A percentile compares a stretch with the other conserved stretches of the same genome.
phyloP scores from a whole-genome alignment of 2,888 invertebrate species.

The Cataglyphis rosenhaueri region DNA sequence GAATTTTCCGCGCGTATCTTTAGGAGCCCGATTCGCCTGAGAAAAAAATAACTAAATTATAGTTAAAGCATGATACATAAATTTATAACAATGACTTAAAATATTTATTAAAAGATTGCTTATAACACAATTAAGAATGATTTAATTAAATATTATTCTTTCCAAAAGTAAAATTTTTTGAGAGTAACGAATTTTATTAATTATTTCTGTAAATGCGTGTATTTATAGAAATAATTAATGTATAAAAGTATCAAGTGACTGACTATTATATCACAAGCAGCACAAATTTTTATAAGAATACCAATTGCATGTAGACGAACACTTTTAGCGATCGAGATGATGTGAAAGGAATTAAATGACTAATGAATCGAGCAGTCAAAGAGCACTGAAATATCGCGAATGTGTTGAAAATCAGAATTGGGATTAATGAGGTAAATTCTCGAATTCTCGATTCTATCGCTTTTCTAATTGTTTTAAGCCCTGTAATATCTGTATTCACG shows the following conservation, averaged over 20 bases:
- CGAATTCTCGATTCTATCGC: constrained; percentile 16
- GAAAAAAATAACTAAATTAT: constrained; percentile 16
- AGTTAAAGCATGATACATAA: background rate
- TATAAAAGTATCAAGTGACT: background rate
- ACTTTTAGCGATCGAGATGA: background rate
- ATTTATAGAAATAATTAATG: background rate
- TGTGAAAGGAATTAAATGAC: background rate
- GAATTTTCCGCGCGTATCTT: background rate
- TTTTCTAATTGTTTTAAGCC: constrained; percentile 43
- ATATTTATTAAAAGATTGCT: background rate
- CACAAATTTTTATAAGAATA: background rate
- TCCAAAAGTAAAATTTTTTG: background rate
- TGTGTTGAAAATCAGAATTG: background rate
- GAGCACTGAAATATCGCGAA: background rate
- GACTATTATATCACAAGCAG: background rate
- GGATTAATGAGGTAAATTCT: constrained; percentile 4
- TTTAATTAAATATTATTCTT: background rate
- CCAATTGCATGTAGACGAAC: background rate
- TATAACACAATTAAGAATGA: background rate
- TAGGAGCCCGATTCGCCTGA: background rate
- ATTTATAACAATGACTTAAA: background rate
- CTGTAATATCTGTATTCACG: constrained; percentile 38
- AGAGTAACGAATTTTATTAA: background rate
- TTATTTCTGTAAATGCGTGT: background rate
- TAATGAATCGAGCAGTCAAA: background rate